Evolutionary conservation across 2,113 vertebrate species (phyloP), one percentile per base, ranked within the genome.

Genomic region (Ardeotis arabs): DNA sequence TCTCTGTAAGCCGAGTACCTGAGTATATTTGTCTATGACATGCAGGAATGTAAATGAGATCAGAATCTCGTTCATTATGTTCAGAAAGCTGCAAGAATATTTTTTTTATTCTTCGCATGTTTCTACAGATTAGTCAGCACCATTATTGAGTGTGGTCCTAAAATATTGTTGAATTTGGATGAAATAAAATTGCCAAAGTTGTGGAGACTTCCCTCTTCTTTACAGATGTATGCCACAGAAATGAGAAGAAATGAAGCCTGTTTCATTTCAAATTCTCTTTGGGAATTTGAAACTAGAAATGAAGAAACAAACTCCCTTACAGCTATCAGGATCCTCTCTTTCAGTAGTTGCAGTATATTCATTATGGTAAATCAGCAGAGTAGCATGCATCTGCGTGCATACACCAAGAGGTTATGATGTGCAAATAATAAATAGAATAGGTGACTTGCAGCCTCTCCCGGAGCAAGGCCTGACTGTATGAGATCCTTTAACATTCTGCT

Each of bases 351-450:
- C 47, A 59, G 47, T 59, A 33, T 44, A 79, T 50, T 83, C 29
- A 24, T 70, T 63, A 66, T 14, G 35, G 53, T 56, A 88, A 80
- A 79, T 28, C 55, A 68, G 50, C 23, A 91, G 28, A 91, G 73
- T 37, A 80, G 33, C n/a, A n/a, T 49, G n/a, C 23, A 20, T 74
- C 39, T 50, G 50, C 8, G 25, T 31, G 29, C 50, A 82, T 33
- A 70, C 24, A 83, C 14, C 44, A 49, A 90, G 90, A 85, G 66
- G 60, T 77, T 89, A 78, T 15, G n/a, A 52, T 55, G 41, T 70
- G 53, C 56, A 88, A 95, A 92, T 85, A 95, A 73, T 78, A 92
- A 56, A 79, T 49, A 80, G 39, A 90, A 88, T 47, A 44, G 53
- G 35, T 87, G 69, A 72, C 29, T 76, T 63, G 69, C 64, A 82